Evolutionary conservation across 1,140 invertebrate genomes (phyloP), one percentile per base, ranked within the genome.

Genomic region (Zaprionus ornatus): DNA sequence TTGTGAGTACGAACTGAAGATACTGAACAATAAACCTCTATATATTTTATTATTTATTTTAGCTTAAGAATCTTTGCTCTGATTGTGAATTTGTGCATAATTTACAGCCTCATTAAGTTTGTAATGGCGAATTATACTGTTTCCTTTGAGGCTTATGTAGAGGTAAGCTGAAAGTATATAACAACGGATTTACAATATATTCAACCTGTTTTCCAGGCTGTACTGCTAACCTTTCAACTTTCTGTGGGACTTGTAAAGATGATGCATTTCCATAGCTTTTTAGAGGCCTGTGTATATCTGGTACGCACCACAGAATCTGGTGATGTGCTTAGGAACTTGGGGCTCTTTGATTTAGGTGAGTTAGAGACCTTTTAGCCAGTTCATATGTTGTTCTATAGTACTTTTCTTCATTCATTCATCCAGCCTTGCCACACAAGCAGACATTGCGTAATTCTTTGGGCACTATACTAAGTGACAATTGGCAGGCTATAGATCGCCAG

Each of bases 111-210:
- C 0, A 61, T 88, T 6, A 61, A 59, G 6, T 88, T 88, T 15
- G 80, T 88, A 0, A 66, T 76, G 48, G 80, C 25, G 13, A 78
- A 88, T 23, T 88, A 79, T 42, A 71, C 37, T 13, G 66, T 88
- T 1, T 84, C 85, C 13, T 88, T 88, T 63, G 84, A 88, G 54
- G 64, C 80, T n/a, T 84, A 88, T 32, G 85, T 88, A 7, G 84
- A 88, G 80, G 84, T 88, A 17, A 12, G 54, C 2, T 15, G 1
- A 5, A 3, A 3, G 9, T 1, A 10, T 4, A 9, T 2, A 12
- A 13, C 1, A 50, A 21, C 0, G 19, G 3, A 0, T 7, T 48
- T 35, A 29, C 32, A 4, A 3, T 6, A 15, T 23, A 9, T 23
- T 32, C 9, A 2, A 60, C 60, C 12, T 10, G 15, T 12, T 0